Percentiles rank a stretch among this genome's conserved stretches.
Conservation (phyloP, 2,888 invertebrate genomes). For the Caenorhabditis plicata region DNA sequence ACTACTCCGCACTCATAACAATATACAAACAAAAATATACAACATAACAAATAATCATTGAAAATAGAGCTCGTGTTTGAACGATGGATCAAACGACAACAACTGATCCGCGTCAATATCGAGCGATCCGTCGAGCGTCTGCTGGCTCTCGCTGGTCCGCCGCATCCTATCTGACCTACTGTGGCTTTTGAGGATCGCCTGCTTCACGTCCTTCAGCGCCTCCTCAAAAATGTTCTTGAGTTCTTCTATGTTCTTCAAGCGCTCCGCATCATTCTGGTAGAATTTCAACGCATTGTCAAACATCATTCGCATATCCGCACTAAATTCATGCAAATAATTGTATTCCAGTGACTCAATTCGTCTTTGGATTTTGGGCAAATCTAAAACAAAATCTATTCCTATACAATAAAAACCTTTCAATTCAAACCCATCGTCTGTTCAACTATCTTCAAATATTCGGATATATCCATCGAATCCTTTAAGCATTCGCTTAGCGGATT, state of each 20-base stretch:
- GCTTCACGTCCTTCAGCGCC: conserved; percentile 21
- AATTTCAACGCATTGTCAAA: conserved; percentile 83
- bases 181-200: conserved; percentile 6
- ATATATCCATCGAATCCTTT: conserved; percentile 92
- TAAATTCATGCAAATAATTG: conserved; percentile 75
- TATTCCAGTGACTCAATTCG: conserved; percentile 65
- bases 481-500: conserved; percentile 87
- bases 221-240: conserved; percentile 92
- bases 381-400: conserved; percentile 70
- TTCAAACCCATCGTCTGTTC: conserved; percentile 68
- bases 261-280: conserved; percentile 76
- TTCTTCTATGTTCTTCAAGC: conserved; percentile 92
- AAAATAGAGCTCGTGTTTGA: conserved; percentile 2
- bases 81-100: conserved; percentile 10
- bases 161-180: conserved; percentile 1
- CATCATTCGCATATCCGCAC: conserved; percentile 95
- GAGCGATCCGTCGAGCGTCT: conserved; percentile 38
- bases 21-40: too few relatives aligned
- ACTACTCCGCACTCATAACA: too few relatives aligned
- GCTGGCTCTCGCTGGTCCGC: conserved; percentile 21
- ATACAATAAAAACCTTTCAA: not conserved
- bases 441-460: conserved; percentile 83
- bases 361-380: conserved; percentile 80
- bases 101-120: conserved; percentile 53
- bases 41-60: not conserved